Evolutionary conservation across 2,797 vertebrate genomes (phyloP).

Genomic region (Calcarius lapponicus): DNA sequence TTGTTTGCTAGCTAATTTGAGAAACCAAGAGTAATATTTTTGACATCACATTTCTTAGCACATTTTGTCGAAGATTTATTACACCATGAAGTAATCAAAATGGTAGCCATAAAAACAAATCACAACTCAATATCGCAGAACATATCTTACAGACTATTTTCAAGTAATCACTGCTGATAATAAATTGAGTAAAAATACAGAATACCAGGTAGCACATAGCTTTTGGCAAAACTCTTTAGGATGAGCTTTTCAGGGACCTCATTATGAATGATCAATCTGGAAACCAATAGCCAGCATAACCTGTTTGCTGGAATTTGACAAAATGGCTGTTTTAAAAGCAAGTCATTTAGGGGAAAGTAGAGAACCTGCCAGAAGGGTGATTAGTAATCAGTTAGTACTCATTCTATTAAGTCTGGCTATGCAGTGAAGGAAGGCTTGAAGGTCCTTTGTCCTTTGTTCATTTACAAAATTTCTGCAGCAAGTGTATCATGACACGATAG

Average conservation of each 20-base stretch:
- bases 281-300: not conserved
- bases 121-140: not conserved
- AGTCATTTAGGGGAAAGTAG: not conserved
- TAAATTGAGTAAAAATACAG: not conserved
- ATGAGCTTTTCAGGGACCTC: not conserved
- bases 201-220: not conserved
- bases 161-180: not conserved
- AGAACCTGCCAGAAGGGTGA: not conserved
- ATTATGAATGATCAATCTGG: not conserved
- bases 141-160: not conserved
- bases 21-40: not conserved
- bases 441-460: not conserved
- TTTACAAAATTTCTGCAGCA: not conserved
- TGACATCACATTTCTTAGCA: not conserved
- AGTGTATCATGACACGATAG: not conserved
- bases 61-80: slow-evolving; percentile 16
- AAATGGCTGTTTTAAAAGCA: not conserved
- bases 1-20: not conserved
- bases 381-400: not conserved
- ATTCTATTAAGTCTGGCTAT: not conserved
- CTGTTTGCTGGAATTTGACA: not conserved
- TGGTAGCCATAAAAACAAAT: not conserved
- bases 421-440: not conserved
- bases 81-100: not conserved
- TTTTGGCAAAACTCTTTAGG: not conserved